A percentile compares a stretch with the other conserved stretches of the same genome.
Evolutionary conservation across 2,797 vertebrate genomes (phyloP).

Genomic region (Gila robusta): DNA sequence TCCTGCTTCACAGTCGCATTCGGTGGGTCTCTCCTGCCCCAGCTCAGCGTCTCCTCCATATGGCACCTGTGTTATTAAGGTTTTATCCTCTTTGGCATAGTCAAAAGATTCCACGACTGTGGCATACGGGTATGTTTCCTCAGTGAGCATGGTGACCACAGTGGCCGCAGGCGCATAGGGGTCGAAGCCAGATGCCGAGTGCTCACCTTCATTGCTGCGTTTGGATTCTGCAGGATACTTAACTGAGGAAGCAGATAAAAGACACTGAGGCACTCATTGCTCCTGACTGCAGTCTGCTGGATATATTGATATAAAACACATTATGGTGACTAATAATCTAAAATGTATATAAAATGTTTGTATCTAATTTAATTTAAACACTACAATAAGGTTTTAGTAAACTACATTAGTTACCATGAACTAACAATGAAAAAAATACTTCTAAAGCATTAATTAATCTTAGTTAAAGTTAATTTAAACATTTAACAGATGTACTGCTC

Average conservation of each 20-base stretch:
- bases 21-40: slow-evolving; percentile 69
- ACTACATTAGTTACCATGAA: not conserved
- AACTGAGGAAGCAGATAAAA: slow-evolving; percentile 43
- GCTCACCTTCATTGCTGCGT: slow-evolving; percentile 69
- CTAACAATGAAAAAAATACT: not conserved
- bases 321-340: not conserved
- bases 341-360: not conserved
- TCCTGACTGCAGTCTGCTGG: not conserved
- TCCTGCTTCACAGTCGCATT: slow-evolving; percentile 78
- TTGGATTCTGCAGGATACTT: slow-evolving; percentile 71
- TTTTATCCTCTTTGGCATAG: slow-evolving; percentile 79
- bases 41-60: slow-evolving; percentile 62
- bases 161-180: slow-evolving; percentile 67
- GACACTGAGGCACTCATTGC: not conserved
- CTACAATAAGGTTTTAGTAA: not conserved
- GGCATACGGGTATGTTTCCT: slow-evolving; percentile 74
- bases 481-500: not conserved
- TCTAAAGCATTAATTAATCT: not conserved
- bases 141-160: slow-evolving; percentile 80
- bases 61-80: slow-evolving; percentile 72
- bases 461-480: not conserved
- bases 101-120: slow-evolving; percentile 74
- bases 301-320: not conserved
- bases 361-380: not conserved
- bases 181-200: slow-evolving; percentile 69